Evolutionary conservation across 2,797 vertebrate genomes (phyloP), one percentile per base, ranked within the genome.

Genomic region (Pelobates cultripes): DNA sequence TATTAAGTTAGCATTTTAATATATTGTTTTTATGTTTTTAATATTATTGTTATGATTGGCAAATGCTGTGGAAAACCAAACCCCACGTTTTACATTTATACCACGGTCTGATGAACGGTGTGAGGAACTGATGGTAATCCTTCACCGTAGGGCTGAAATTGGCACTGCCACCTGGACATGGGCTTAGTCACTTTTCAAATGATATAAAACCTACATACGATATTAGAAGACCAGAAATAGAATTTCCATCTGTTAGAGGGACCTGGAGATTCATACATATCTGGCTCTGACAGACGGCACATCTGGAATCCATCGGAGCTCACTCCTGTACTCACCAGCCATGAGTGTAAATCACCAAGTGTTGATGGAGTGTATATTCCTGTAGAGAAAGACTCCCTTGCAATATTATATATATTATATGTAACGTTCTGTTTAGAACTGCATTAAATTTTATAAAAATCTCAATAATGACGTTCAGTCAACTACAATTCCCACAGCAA

Each of bases 221-320:
- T 51, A 73, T 67, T 67, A 45, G 53, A 69, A 78, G 72, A 73
- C 51, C 75, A 78, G 51, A 82, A 61, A 82, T 44, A 72, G 45
- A 73, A 51, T 41, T 83, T 70, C 75, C 76, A 83, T 83, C 76
- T 83, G 75, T 64, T 44, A 70, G 76, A 40, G 68, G 75, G 75
- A 53, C 81, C 43, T 70, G 61, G 76, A 70, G 75, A 57, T 51
- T 66, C 63, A 83, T 78, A 73, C 68, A 60, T 78, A 68, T 78
- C 70, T 77, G 70, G 66, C 81, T 60, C 61, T 78, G 81, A 78
- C 64, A 75, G 55, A 43, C 66, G 43, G 55, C n/a, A 64, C 57
- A 83, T 72, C 79, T 72, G 81, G 77, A 61, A 75, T 74, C 70
- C 63, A 79, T 83, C 66, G 45, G 40, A 9, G 9, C n/a, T 44